Percentiles rank a stretch among this genome's conserved stretches.
Conservation (phyloP, 2,888 invertebrate species). For the Brassicogethes aeneus region DNA sequence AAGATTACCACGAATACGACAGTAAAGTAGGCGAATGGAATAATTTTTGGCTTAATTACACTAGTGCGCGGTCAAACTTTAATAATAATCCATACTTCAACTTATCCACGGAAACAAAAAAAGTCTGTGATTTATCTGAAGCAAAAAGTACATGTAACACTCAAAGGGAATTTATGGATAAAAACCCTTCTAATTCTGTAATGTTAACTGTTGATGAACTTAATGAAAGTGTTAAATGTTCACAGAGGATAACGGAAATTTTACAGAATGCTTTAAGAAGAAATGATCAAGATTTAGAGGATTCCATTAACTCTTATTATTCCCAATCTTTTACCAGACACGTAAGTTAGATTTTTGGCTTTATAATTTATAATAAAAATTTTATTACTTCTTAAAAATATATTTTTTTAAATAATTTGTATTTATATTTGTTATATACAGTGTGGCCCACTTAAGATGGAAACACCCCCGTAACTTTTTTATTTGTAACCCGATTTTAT, state of each 20-base stretch:
- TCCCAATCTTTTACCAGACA: conserved; percentile 28
- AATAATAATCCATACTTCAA: conserved; percentile 27
- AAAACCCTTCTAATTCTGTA: conserved; percentile 25
- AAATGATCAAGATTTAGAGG: conserved; percentile 28
- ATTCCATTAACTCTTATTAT: conserved; percentile 33
- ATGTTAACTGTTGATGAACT: conserved; percentile 35
- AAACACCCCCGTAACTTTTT: no score
- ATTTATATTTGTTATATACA: no score
- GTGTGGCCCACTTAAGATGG: no score
- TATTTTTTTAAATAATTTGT: no score
- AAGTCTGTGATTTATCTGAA: conserved; percentile 34
- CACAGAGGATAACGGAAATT: conserved; percentile 37
- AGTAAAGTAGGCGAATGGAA: conserved; percentile 41
- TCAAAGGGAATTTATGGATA: conserved; percentile 33
- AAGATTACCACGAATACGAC: conserved; percentile 15
- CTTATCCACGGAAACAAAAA: conserved; percentile 19
- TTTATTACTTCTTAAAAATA: background rate
- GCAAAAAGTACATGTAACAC: conserved; percentile 36
- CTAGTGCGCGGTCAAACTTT: conserved; percentile 33
- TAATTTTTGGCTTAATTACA: conserved; percentile 42
- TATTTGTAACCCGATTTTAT: no score
- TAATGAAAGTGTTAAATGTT: conserved; percentile 34
- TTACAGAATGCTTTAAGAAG: conserved; percentile 35
- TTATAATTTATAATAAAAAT: background rate
- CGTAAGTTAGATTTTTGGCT: conserved; percentile 15